A percentile compares a stretch with the other conserved stretches of the same genome.
phyloP scores from a whole-genome alignment of 2,797 vertebrate species.

The Sebastes dallii region DNA sequence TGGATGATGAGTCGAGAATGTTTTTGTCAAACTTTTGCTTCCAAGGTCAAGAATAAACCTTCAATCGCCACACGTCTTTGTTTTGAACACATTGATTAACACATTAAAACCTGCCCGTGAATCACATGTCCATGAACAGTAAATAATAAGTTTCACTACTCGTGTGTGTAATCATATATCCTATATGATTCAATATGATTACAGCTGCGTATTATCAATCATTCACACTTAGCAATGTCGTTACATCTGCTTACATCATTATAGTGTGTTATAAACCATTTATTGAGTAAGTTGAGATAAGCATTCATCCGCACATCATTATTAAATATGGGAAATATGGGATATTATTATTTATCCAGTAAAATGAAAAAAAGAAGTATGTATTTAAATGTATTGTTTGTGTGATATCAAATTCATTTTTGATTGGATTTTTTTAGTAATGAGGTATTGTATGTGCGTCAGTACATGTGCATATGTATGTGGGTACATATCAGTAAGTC shows the following conservation, averaged over 20 bases:
- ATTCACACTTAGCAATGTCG: rapidly evolving
- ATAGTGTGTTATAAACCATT: background rate
- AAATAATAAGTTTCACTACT: too few relatives aligned
- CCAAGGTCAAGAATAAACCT: too few relatives aligned
- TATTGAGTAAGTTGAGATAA: background rate
- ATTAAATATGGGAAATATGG: background rate
- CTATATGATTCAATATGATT: too few relatives aligned
- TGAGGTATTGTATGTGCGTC: background rate
- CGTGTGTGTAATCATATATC: too few relatives aligned
- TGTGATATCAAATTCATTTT: background rate
- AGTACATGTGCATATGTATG: background rate
- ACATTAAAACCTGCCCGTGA: too few relatives aligned
- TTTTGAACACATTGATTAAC: too few relatives aligned
- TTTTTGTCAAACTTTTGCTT: too few relatives aligned
- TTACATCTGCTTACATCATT: rapidly evolving
- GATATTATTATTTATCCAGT: background rate
- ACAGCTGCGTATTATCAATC: too few relatives aligned
- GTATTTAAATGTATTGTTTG: background rate
- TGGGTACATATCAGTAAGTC: background rate
- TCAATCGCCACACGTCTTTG: too few relatives aligned
- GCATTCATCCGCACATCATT: background rate
- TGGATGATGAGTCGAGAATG: too few relatives aligned
- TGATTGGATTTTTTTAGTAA: background rate
- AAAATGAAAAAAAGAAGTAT: background rate
- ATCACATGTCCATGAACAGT: too few relatives aligned